A percentile compares a stretch with the other conserved stretches of the same genome.
phyloP scores from a whole-genome alignment of 2,797 vertebrate species.

The Smutsia gigantea region DNA sequence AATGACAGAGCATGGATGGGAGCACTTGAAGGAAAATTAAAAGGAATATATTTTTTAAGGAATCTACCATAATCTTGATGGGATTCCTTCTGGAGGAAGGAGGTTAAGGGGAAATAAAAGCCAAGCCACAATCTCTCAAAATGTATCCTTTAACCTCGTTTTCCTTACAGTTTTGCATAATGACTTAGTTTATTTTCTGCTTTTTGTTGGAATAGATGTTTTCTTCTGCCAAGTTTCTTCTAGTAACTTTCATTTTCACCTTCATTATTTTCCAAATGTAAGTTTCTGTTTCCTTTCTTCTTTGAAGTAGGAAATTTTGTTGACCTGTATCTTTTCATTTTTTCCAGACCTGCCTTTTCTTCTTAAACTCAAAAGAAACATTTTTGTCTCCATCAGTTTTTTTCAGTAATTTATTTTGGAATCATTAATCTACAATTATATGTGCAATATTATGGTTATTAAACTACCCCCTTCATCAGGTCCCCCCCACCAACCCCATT shows the following conservation, averaged over 20 bases:
- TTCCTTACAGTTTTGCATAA: neutral
- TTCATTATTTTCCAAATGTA: neutral
- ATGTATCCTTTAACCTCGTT: neutral
- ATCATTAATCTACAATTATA: no score
- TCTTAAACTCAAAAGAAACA: neutral
- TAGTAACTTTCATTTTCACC: constrained; percentile 48
- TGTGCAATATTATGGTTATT: no score
- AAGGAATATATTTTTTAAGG: neutral
- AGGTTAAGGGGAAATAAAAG: neutral
- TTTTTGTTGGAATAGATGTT: neutral
- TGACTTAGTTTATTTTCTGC: constrained; percentile 15
- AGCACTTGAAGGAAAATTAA: neutral
- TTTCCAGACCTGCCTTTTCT: neutral
- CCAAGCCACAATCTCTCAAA: neutral
- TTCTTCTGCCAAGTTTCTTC: neutral
- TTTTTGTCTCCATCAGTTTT: no score
- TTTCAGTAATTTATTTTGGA: no score
- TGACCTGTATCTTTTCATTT: neutral
- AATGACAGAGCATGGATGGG: neutral
- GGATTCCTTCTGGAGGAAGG: neutral
- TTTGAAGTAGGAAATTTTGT: neutral
- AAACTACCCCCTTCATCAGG: no score
- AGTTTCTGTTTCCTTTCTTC: constrained; percentile 72
- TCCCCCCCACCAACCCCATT: no score
- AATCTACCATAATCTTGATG: neutral